A percentile compares a stretch with the other conserved stretches of the same genome.
phyloP scores from a whole-genome alignment of 2,797 vertebrate genomes.

The Hippopotamyrus pictus region DNA sequence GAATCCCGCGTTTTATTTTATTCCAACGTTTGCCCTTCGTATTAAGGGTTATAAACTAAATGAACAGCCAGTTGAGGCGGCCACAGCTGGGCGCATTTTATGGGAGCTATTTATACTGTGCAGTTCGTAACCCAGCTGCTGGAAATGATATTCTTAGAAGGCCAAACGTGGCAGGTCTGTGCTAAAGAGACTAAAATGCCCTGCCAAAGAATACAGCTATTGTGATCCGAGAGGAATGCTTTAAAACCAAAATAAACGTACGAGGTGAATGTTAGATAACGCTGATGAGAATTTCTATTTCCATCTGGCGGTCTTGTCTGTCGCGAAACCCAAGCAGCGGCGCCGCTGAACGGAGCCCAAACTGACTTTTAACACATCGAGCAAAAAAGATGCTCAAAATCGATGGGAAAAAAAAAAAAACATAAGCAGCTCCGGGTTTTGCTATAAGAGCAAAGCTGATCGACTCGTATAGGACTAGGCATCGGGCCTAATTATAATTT shows the following conservation, averaged over 20 bases:
- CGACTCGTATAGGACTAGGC: neutral
- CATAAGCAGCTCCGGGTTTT: neutral
- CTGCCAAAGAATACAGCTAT: neutral
- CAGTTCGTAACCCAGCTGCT: neutral
- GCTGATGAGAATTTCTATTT: constrained; percentile 8
- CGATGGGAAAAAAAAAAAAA: neutral
- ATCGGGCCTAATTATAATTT: neutral
- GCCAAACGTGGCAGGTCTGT: constrained; percentile 5
- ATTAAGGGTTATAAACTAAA: constrained; percentile 11
- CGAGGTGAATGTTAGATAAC: constrained; percentile 10
- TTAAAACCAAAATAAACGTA: neutral
- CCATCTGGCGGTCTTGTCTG: constrained; percentile 6
- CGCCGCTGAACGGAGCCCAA: neutral
- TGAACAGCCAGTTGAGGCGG: neutral
- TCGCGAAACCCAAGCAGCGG: neutral
- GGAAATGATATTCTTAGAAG: constrained; percentile 23
- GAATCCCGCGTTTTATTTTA: constrained; percentile 7
- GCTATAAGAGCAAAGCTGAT: neutral
- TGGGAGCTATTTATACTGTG: constrained; percentile 22
- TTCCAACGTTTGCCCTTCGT: neutral
- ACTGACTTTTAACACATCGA: neutral
- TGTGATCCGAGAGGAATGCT: constrained; percentile 10
- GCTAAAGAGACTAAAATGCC: constrained; percentile 8
- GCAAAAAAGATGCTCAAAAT: neutral
- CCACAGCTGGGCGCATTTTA: constrained; percentile 20